These are phyloP conservation scores for Pollicipes pollicipes DNA, from an alignment of 1,140 invertebrate genomes.

Conservation along the genomic window DNA sequence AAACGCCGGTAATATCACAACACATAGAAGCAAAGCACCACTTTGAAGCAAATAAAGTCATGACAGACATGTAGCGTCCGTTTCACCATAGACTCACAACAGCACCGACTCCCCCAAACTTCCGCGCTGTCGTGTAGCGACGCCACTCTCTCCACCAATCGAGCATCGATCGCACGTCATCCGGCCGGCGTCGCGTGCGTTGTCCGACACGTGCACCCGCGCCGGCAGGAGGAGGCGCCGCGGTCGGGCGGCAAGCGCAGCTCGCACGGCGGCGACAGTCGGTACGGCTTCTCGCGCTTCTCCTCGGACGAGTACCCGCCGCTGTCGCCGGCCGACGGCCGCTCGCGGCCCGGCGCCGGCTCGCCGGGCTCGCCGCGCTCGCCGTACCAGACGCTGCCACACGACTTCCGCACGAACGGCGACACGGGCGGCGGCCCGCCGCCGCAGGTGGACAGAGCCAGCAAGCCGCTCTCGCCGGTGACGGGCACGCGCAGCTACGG, in stretches of 20 bases:
- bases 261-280: conserved; percentile 35
- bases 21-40: too few relatives aligned
- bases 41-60: too few relatives aligned
- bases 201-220: too few relatives aligned
- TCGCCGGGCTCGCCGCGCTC: not conserved
- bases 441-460: conserved; percentile 57
- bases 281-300: conserved; percentile 39
- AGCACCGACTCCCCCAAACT: too few relatives aligned
- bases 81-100: too few relatives aligned
- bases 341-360: not conserved
- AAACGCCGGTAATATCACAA: too few relatives aligned
- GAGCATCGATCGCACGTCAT: too few relatives aligned
- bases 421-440: conserved; percentile 38
- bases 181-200: too few relatives aligned
- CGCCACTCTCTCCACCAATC: too few relatives aligned
- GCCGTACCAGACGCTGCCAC: not conserved
- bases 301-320: conserved; percentile 5
- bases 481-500: not conserved
- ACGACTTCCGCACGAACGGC: not conserved
- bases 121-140: too few relatives aligned
- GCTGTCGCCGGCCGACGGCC: not conserved
- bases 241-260: conserved; percentile 21
- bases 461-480: conserved; percentile 36
- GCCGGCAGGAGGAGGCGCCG: not conserved
- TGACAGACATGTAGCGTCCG: too few relatives aligned